Evolutionary conservation across 2,797 vertebrate genomes (phyloP), one percentile per base, ranked within the genome.

Genomic region (Falco rusticolus): DNA sequence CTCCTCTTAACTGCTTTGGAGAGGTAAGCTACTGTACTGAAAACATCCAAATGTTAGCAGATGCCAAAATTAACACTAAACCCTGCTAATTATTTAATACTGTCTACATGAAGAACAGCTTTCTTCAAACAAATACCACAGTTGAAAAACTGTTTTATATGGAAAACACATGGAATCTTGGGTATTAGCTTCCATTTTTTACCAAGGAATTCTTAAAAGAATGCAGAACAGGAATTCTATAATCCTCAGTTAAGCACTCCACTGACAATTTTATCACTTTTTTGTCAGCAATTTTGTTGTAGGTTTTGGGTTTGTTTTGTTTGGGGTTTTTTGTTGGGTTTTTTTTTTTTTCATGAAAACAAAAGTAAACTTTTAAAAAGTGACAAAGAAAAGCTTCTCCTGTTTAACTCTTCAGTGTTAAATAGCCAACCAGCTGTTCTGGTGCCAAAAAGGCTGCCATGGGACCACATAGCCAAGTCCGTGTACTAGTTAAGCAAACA

Each of bases 51-150:
- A 87, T n/a, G 43, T 76, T 79, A 94, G 64, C 50, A 89, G 81
- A 87, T 21, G 39, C 61, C 57, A 87, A 91, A 93, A 96, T 69
- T 71, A 94, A 82, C 43, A 87, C 76, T 91, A 77, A 94, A 91
- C 37, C 43, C 11, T 39, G 64, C 87, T 89, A 75, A 87, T 95
- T 89, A 89, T 89, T 95, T 93, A 89, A 84, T 65, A 89, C 33
- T 28, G 34, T 47, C 66, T 87, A 92, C 25, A 18, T 2, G 31
- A 59, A 85, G 60, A 93, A 70, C 43, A 92, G 76, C 26, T 56
- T 56, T 70, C 63, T 82, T 87, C 66, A 82, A 88, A 83, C 47
- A 86, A 88, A 11, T 20, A 82, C 31, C n/a, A 50, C 50, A 78
- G 78, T 24, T 83, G 53, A 90, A 85, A 81, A 89, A 41, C n/a